Evolutionary conservation across 2,113 vertebrate species (phyloP).

Genomic region (Prinia subflava): DNA sequence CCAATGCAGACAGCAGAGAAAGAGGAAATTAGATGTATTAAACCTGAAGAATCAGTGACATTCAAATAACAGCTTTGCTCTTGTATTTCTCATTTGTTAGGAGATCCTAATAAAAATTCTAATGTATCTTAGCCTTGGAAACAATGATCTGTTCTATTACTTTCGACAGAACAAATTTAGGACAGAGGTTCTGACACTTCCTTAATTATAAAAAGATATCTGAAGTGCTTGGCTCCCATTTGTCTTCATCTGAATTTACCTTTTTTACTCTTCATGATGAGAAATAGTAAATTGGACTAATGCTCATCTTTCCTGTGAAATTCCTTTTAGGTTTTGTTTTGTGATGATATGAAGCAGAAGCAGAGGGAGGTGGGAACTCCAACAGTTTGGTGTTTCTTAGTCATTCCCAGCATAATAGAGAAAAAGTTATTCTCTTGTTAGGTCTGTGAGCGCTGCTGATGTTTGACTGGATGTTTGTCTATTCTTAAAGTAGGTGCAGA

Average conservation of each 20-base stretch:
- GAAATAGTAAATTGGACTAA: not conserved
- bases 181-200: not conserved
- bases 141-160: constrained; percentile 17
- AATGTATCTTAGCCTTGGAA: constrained; percentile 9
- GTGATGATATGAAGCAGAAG: fast-evolving
- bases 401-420: not conserved
- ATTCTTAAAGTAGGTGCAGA: fast-evolving
- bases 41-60: constrained; percentile 32
- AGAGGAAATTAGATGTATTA: constrained; percentile 27
- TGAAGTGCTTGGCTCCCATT: not conserved
- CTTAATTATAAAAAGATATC: constrained; percentile 4
- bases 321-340: not conserved
- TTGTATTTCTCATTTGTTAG: constrained; percentile 53
- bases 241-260: not conserved
- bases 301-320: not conserved
- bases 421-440: not conserved
- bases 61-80: constrained; percentile 31
- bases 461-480: not conserved
- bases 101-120: constrained; percentile 21
- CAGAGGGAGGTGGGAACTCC: not conserved
- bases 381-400: not conserved
- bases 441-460: not conserved
- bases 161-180: not conserved
- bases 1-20: not conserved
- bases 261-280: not conserved